A percentile compares a stretch with the other conserved stretches of the same genome.
Evolutionary conservation across 2,888 invertebrate genomes (phyloP).

Genomic region (Apamea sordens): DNA sequence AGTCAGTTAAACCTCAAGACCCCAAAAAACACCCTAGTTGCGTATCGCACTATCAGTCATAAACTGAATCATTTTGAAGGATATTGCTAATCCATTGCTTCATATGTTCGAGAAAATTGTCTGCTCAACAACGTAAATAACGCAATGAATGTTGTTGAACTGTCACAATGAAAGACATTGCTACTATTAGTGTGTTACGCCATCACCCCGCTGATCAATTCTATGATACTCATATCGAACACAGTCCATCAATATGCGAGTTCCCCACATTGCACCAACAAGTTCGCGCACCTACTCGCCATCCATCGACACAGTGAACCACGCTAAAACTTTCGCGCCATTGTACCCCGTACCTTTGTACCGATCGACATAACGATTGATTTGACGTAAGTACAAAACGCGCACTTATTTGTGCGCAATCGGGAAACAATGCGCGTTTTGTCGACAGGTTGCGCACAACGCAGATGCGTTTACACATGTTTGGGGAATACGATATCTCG

Average conservation of each 20-base stretch:
- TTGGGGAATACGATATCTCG: conserved; percentile 58
- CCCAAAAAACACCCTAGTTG: too few species aligned
- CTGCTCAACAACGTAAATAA: too few species aligned
- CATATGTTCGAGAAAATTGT: too few species aligned
- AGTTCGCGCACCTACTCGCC: conserved; percentile 19
- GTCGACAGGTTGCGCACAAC: conserved; percentile 65
- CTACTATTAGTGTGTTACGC: too few species aligned
- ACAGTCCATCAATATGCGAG: not conserved
- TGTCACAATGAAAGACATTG: too few species aligned
- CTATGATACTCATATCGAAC: not conserved
- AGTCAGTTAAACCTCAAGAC: too few species aligned
- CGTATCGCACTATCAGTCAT: too few species aligned
- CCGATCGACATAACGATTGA: conserved; percentile 86
- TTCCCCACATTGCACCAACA: conserved; percentile 27
- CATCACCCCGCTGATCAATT: not conserved
- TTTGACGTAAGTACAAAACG: conserved; percentile 84
- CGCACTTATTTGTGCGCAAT: conserved; percentile 82
- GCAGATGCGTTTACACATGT: conserved; percentile 69
- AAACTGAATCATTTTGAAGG: too few species aligned
- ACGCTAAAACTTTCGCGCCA: conserved; percentile 78
- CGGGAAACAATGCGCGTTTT: conserved; percentile 71
- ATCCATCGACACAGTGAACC: conserved; percentile 70
- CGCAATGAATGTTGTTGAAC: too few species aligned
- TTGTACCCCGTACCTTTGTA: conserved; percentile 83
- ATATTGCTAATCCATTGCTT: too few species aligned